These are phyloP conservation scores for Cinclus cinclus DNA, from an alignment of 2,113 vertebrate genomes.

Conservation along the genomic window DNA sequence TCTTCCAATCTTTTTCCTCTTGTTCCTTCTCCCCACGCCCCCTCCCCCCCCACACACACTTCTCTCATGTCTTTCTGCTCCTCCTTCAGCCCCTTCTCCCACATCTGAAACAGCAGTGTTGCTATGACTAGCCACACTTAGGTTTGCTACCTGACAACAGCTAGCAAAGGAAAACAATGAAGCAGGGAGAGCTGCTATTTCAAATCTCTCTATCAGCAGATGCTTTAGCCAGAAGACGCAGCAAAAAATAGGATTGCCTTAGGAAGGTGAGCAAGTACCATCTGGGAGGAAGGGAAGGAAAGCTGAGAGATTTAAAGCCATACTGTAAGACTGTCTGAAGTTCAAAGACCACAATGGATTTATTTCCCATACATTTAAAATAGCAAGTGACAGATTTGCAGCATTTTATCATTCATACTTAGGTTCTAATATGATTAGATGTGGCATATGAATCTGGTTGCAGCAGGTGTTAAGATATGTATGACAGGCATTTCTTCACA, in stretches of 20 bases:
- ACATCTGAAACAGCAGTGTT: neutral
- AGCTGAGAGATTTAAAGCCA: neutral
- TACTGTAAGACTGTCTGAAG: neutral
- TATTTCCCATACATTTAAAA: conserved; percentile 2
- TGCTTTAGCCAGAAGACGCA: neutral
- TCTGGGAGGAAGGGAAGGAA: neutral
- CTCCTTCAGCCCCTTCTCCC: neutral
- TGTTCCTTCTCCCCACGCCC: neutral
- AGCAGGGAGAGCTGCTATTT: neutral
- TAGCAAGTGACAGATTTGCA: neutral
- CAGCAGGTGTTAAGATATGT: neutral
- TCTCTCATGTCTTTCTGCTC: neutral
- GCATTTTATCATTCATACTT: neutral
- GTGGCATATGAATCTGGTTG: neutral
- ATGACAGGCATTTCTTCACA: neutral
- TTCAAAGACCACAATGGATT: neutral
- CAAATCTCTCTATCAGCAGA: neutral
- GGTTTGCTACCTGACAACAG: neutral
- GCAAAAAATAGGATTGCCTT: conserved; percentile 30
- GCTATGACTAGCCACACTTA: neutral
- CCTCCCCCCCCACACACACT: neutral
- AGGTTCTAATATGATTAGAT: neutral
- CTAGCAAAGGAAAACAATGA: neutral
- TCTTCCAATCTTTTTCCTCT: neutral
- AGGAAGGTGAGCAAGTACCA: conserved; percentile 17